Conservation (phyloP, 2,888 invertebrate species). For the Calameuta filiformis region DNA sequence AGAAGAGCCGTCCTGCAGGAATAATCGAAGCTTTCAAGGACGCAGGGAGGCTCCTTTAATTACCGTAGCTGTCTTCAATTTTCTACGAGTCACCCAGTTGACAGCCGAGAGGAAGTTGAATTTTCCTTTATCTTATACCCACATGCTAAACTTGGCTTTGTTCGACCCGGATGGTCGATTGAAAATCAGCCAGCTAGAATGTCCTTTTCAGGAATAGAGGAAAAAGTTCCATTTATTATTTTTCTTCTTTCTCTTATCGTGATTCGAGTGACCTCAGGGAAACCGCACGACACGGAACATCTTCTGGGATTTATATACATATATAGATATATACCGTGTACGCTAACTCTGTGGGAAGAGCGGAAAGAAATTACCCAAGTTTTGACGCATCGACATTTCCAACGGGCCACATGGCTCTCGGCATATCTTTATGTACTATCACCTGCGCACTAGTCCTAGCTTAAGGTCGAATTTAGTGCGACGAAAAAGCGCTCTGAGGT, state of each 20-base stretch:
- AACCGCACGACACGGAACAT: not conserved
- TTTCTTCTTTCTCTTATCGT: not conserved
- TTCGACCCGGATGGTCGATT: not conserved
- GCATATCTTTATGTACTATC: not conserved
- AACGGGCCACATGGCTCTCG: not conserved
- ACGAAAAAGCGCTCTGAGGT: not conserved
- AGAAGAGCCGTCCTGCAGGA: not conserved
- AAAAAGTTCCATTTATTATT: not conserved
- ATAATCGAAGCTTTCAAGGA: slow-evolving; percentile 26
- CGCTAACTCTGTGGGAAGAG: not conserved
- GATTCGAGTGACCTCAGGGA: not conserved
- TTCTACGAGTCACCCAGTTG: not conserved
- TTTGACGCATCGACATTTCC: not conserved
- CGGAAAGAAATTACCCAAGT: not conserved
- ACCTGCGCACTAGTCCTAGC: not conserved
- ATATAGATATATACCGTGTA: not conserved
- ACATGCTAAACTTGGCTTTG: not conserved
- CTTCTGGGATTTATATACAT: not conserved
- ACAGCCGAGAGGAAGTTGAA: not conserved
- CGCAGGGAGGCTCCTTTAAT: slow-evolving; percentile 23
- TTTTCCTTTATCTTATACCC: not conserved
- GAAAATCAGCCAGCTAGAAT: not conserved
- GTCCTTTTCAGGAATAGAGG: not conserved
- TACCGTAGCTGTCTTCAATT: slow-evolving; percentile 20
- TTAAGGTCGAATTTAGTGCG: not conserved